Conservation (phyloP, 2,888 invertebrate genomes). For the Cheilosia scutellata region DNA sequence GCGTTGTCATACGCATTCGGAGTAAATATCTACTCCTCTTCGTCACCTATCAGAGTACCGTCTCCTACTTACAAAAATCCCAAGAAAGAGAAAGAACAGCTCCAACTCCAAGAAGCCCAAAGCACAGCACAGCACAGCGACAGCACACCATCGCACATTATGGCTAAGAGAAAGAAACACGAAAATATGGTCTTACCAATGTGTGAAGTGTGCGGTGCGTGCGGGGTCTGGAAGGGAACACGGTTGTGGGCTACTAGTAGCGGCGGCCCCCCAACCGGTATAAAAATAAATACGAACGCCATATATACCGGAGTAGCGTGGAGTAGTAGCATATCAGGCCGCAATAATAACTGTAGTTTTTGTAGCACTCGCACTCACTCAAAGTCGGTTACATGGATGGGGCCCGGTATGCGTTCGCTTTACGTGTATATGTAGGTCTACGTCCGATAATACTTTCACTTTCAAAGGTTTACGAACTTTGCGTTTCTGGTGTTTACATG, state of each 20-base stretch:
- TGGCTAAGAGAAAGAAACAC: constrained; percentile 60
- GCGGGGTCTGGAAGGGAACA: constrained; percentile 1
- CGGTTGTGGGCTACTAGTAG: constrained; percentile 33
- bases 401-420: constrained; percentile 67
- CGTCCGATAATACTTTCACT: constrained; percentile 84
- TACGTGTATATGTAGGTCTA: constrained; percentile 84
- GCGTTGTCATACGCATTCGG: constrained; percentile 46
- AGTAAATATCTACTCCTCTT: constrained; percentile 25
- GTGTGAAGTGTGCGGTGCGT: background rate
- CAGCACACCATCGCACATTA: background rate
- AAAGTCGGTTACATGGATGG: constrained; percentile 36
- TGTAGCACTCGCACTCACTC: constrained; percentile 65
- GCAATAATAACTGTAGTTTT: constrained; percentile 77
- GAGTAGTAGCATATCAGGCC: constrained; percentile 52
- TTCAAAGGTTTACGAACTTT: constrained; percentile 84
- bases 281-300: constrained; percentile 67
- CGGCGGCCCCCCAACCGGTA: constrained; percentile 61
- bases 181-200: constrained; percentile 8
- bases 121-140: constrained; percentile 8
- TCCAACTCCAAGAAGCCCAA: too few relatives aligned
- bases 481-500: constrained; percentile 80
- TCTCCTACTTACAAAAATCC: constrained; percentile 4
- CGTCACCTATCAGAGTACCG: constrained; percentile 19
- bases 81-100: constrained; percentile 64
- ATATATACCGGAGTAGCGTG: constrained; percentile 35